Evolutionary conservation across 2,113 vertebrate genomes (phyloP), one percentile per base, ranked within the genome.

Genomic region (Tenrec ecaudatus): DNA sequence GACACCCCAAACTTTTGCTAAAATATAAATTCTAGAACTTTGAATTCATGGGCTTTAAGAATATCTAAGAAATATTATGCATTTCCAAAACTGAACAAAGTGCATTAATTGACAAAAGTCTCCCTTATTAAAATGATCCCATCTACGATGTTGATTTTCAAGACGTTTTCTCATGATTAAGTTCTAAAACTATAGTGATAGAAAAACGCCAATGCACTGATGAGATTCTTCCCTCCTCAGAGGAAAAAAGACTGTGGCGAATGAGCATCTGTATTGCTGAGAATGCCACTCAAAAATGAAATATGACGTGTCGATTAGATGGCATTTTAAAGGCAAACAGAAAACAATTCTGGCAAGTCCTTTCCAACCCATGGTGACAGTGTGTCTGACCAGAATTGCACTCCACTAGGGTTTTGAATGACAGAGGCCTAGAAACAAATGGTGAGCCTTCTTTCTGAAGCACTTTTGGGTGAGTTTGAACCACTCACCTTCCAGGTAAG

Each of bases 111-210:
- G 7, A 81, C 16, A 68, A 86, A 64, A 58, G 71, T 64, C 29
- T 60, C 9, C 7, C 47, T 27, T 71, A 66, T 96, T 95, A 92
- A 80, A 95, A 86, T 81, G 80, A n/a, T 86, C 86, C 87, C 76
- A 77, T 90, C 31, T 82, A 40, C 71, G 66, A n/a, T 83, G 57
- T 86, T 86, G 78, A 92, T 69, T 85, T 96, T 95, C 78, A 90
- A 93, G 36, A 2, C 22, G 36, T 95, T 88, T 92, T 85, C 25
- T 91, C 22, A 77, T 82, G 80, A 84, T 76, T 92, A 83, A 92
- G 68, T n/a, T 89, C 57, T 23, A 68, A 69, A 89, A 89, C 20
- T 78, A 40, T n/a, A 73, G 36, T 92, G 29, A 66, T 66, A 78
- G 79, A 79, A 84, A 0, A 1, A 57, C 1, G 22, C 4, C 11